phyloP scores from a whole-genome alignment of 2,113 vertebrate genomes.

The Condylura cristata region DNA sequence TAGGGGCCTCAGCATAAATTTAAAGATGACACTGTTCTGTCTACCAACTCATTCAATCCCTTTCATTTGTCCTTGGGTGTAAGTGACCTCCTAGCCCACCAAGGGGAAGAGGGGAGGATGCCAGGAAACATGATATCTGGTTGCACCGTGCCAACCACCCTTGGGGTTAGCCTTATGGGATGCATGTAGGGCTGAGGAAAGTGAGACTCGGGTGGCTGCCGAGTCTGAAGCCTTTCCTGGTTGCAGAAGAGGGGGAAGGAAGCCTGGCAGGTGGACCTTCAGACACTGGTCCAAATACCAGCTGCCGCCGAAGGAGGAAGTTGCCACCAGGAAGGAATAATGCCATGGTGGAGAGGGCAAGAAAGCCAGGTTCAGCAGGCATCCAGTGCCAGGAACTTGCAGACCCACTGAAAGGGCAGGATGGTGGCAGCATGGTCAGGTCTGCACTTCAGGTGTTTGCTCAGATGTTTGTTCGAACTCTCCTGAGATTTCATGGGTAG shows the following conservation, averaged over 20 bases:
- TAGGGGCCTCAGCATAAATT: no score
- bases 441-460: background rate
- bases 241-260: background rate
- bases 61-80: background rate
- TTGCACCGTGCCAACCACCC: background rate
- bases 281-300: accelerated
- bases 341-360: background rate
- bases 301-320: no score
- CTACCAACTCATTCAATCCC: background rate
- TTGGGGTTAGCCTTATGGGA: background rate
- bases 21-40: background rate
- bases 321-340: background rate
- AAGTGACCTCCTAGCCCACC: accelerated
- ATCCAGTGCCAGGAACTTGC: background rate
- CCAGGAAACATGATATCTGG: background rate
- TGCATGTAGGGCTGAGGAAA: background rate
- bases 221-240: accelerated
- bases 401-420: no score
- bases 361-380: no score
- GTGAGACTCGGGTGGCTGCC: background rate
- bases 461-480: background rate
- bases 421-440: background rate
- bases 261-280: background rate
- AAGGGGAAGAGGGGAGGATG: no score
- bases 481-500: accelerated